phyloP scores from a whole-genome alignment of 2,113 vertebrate genomes.

The Rhagologus leucostigma region DNA sequence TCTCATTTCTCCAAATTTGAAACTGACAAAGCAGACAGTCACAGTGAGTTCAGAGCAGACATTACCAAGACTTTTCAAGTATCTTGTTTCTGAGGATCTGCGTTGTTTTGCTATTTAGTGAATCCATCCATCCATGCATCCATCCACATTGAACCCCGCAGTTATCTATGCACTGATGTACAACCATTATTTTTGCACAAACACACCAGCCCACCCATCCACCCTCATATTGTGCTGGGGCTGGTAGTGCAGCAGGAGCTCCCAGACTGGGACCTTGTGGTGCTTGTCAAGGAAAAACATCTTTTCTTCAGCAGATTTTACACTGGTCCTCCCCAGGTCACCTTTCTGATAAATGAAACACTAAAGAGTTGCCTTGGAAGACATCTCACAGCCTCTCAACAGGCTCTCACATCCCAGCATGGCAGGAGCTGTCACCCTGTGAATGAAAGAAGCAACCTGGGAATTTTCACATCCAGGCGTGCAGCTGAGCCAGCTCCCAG shows the following conservation, averaged over 20 bases:
- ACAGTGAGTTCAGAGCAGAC: not conserved
- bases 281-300: not conserved
- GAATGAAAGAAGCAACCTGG: not conserved
- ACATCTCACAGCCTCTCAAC: not conserved
- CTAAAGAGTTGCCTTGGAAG: not conserved
- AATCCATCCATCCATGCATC: not conserved
- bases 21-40: not conserved
- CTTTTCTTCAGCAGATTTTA: not conserved
- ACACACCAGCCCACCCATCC: not conserved
- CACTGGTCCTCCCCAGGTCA: not conserved
- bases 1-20: not conserved
- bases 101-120: not conserved
- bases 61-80: not conserved
- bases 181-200: not conserved
- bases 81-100: not conserved
- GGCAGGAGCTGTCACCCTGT: not conserved
- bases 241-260: not conserved
- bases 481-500: not conserved
- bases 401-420: not conserved
- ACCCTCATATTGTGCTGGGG: not conserved
- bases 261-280: not conserved
- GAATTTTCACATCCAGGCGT: not conserved
- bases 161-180: not conserved
- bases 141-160: rapidly evolving
- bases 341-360: constrained; percentile 21